Evolutionary conservation across 2,113 vertebrate genomes (phyloP), one percentile per base, ranked within the genome.

Genomic region (Pogona vitticeps): DNA sequence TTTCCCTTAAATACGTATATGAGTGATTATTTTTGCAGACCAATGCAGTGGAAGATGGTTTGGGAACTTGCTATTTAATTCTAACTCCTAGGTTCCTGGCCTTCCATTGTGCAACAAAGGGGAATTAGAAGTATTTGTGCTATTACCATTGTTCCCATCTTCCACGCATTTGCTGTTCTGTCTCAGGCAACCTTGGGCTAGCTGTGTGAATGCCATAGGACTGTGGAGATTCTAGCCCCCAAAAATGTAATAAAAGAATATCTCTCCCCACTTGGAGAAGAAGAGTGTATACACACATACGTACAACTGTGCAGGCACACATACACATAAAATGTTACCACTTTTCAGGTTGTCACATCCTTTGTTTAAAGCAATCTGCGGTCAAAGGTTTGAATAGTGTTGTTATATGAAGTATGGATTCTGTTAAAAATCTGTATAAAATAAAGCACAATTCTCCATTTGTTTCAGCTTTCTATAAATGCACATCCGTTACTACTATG

Each of bases 401-500:
- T 63, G 18, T 31, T 61, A 46, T 63, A 52, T 63, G 31, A 75
- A 42, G 33, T 75, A 36, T 75, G 70, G 65, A 3, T 73, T 46
- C 68, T 75, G 9, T 86, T 42, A 63, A 63, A n/a, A 87, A 75
- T 7, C 40, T 38, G 36, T 31, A 76, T 76, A 76, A 67, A 81
- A 42, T 26, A 81, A 38, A 86, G 21, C 28, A 73, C n/a, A 36
- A 21, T 28, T 87, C 59, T 65, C 58, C 13, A 65, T 61, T 63
- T 70, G 46, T 61, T 70, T 65, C 33, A 28, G 38, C 36, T 73
- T 81, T 81, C n/a, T 40, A 81, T 38, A 87, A 42, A 87, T 31
- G 17, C 52, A 76, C 31, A 42, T 76, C 59, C 38, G 1, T 76
- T 84, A 65, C 83, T 76, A 38, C 85, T 87, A 46, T 87, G 70